These are phyloP conservation scores for Scopus umbretta DNA, from an alignment of 2,113 vertebrate species.

Conservation along the genomic window DNA sequence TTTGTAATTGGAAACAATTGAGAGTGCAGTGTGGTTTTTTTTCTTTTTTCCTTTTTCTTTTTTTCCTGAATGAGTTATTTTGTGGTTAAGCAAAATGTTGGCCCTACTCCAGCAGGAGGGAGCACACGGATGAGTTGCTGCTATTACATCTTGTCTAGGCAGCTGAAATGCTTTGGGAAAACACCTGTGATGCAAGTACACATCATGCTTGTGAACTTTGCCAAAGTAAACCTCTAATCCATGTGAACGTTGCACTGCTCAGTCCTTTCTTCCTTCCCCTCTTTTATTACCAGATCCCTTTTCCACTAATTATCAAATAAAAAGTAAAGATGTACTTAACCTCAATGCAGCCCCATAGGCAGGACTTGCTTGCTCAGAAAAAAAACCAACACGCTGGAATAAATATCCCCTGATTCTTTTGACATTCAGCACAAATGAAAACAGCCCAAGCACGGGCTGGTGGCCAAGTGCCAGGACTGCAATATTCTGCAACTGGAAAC, in stretches of 20 bases:
- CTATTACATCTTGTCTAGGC: constrained; percentile 36
- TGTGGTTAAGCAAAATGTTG: background rate
- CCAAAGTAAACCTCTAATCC: constrained; percentile 43
- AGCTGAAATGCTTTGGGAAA: constrained; percentile 36
- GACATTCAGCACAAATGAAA: background rate
- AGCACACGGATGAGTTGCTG: background rate
- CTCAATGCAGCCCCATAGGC: background rate
- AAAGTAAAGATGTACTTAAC: background rate
- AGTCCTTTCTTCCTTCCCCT: background rate
- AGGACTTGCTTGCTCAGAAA: background rate
- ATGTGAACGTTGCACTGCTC: background rate
- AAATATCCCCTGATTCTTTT: background rate
- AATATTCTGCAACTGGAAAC: background rate
- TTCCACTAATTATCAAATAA: background rate
- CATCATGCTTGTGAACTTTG: background rate
- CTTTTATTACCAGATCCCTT: background rate
- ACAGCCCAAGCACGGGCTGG: background rate
- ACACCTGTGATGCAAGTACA: constrained; percentile 49
- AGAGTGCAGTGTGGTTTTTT: background rate
- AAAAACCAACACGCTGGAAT: background rate
- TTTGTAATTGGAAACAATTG: background rate
- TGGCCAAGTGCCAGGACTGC: background rate
- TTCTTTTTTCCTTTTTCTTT: too few species aligned
- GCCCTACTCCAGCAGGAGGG: background rate
- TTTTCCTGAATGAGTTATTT: background rate